Percentiles rank a stretch among this genome's conserved stretches.
phyloP scores from a whole-genome alignment of 1,140 invertebrate genomes.

The Paramacrobiotus metropolitanus region DNA sequence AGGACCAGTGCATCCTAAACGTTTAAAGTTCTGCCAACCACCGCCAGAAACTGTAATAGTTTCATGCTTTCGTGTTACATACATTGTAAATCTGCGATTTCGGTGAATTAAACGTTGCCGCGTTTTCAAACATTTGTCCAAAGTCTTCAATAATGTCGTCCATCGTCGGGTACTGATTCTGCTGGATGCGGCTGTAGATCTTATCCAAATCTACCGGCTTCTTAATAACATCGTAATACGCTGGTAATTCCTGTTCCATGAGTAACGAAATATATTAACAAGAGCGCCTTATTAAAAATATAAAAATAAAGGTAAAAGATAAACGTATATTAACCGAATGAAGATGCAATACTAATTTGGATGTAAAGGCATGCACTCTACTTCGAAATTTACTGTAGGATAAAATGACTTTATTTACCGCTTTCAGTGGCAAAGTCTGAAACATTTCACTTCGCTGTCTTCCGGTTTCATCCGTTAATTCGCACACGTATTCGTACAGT shows the following conservation, averaged over 20 bases:
- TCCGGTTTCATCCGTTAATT: slow-evolving; percentile 34
- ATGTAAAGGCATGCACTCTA: too few relatives aligned
- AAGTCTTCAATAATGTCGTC: slow-evolving; percentile 80
- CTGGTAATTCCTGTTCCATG: slow-evolving; percentile 86
- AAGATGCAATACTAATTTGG: too few relatives aligned
- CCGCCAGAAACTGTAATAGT: too few relatives aligned
- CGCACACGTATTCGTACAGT: slow-evolving; percentile 66
- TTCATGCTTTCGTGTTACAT: slow-evolving; percentile 14
- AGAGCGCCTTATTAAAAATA: too few relatives aligned
- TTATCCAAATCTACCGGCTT: slow-evolving; percentile 89
- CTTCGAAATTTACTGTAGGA: too few relatives aligned
- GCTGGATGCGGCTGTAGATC: slow-evolving; percentile 65
- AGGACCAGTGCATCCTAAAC: slow-evolving; percentile 63
- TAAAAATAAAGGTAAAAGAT: too few relatives aligned
- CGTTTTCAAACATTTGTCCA: slow-evolving; percentile 94
- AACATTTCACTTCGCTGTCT: slow-evolving; percentile 28
- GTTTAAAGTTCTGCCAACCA: not conserved
- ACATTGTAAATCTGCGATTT: slow-evolving; percentile 94
- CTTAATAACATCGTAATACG: slow-evolving; percentile 94
- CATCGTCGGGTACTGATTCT: slow-evolving; percentile 46
- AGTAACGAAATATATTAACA: too few relatives aligned
- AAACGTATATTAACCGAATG: too few relatives aligned
- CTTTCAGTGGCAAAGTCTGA: slow-evolving; percentile 50
- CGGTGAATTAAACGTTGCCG: slow-evolving; percentile 96
- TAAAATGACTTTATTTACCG: too few relatives aligned